Evolutionary conservation across 2,888 invertebrate species (phyloP).

Genomic region (Agrilus mali): DNA sequence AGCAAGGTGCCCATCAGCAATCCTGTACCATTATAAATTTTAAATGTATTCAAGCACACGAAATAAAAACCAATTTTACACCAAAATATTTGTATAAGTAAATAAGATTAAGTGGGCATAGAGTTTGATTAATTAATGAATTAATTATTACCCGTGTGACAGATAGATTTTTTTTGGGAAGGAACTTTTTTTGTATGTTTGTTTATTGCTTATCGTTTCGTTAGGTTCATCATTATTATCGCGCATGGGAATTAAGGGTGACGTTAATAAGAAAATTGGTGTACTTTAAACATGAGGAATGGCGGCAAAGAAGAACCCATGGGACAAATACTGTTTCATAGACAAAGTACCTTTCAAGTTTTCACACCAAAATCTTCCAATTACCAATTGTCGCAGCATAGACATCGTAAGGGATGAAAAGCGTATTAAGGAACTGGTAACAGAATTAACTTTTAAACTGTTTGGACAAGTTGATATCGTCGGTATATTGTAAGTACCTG

Average conservation of each 20-base stretch:
- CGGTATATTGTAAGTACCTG: constrained; percentile 24
- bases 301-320: background rate
- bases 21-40: constrained; percentile 52
- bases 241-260: no score
- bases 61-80: no score
- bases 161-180: no score
- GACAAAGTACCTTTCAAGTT: constrained; percentile 5
- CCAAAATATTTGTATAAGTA: no score
- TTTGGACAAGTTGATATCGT: constrained; percentile 26
- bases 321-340: background rate
- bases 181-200: no score
- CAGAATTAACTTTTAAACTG: constrained; percentile 18
- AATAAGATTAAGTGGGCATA: no score
- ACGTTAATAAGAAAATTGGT: background rate
- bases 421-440: constrained; percentile 18
- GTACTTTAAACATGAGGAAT: background rate
- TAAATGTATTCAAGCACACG: constrained; percentile 12
- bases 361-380: constrained; percentile 39
- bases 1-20: constrained; percentile 61
- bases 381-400: constrained; percentile 35
- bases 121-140: no score
- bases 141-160: no score
- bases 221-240: no score
- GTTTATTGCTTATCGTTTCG: no score
- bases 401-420: constrained; percentile 21